Conservation (phyloP, 1,140 invertebrate species). For the Scylla paramamosain region DNA sequence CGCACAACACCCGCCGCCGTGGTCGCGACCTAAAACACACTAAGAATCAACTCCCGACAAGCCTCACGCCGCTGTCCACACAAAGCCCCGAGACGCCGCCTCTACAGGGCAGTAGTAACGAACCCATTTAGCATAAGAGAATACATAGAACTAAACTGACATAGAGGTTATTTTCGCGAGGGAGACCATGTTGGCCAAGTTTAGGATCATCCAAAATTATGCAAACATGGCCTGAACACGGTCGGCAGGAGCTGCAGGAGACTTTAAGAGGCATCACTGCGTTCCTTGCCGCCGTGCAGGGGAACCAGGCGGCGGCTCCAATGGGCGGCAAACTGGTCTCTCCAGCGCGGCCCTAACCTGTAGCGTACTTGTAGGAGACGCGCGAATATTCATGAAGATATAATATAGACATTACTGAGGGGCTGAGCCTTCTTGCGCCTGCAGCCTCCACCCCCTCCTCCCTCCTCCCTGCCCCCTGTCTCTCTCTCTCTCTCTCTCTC, state of each 20-base stretch:
- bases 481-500: not conserved
- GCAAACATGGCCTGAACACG: slow-evolving; percentile 52
- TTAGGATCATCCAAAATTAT: slow-evolving; percentile 54
- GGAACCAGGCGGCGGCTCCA: not conserved
- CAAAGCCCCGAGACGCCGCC: not conserved
- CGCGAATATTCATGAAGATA: not conserved
- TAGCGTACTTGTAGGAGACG: not conserved
- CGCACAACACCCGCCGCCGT: not conserved
- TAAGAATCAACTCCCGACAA: not conserved
- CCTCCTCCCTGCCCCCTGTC: not conserved
- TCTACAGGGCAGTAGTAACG: not conserved
- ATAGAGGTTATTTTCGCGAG: slow-evolving; percentile 19
- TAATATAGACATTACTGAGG: slow-evolving; percentile 13
- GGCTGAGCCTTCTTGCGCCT: slow-evolving; percentile 17
- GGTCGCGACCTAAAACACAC: not conserved
- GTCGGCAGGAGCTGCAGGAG: slow-evolving; percentile 42
- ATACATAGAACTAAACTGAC: slow-evolving; percentile 4
- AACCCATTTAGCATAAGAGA: slow-evolving; percentile 23
- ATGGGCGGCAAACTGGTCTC: not conserved
- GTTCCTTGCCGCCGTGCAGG: not conserved
- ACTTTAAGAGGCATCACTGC: slow-evolving; percentile 10
- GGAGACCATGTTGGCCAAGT: slow-evolving; percentile 16
- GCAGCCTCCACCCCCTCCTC: not conserved
- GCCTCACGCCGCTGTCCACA: not conserved
- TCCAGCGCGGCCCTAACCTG: not conserved